Evolutionary conservation across 2,888 invertebrate genomes (phyloP), one percentile per base, ranked within the genome.

Genomic region (Amphiduros pacificus): DNA sequence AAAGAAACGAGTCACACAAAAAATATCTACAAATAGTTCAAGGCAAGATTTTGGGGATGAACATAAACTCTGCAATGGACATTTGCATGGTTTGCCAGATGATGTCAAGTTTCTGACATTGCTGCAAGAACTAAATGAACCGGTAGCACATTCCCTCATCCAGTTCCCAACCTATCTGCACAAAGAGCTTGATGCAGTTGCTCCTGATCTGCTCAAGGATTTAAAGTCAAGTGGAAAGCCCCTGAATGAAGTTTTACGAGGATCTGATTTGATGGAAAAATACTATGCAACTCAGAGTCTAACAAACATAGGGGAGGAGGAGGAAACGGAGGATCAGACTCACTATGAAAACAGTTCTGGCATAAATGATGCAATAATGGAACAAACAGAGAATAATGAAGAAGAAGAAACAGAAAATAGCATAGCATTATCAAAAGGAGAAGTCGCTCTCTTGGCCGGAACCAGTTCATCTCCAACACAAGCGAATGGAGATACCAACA

Each of bases 121-220:
- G 22, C 44, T 44, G 5, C 20, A 44, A 22, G 20, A 44, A 44
- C 26, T 58, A 40, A 50, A 53, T 26, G 49, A 54, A 32, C 67
- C 65, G 24, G 64, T 71, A 27, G 72, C 73, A 54, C 73, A 73
- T 62, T 93, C 93, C n/a, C 85, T 93, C 71, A 90, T 93, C 14
- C 91, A 90, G 75, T 83, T 94, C 62, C 94, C 93, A 0, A 94
- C 93, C 0, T 94, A 88, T 76, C 88, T 93, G 5, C 66, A 70
- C 41, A 55, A 60, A 17, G 53, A 53, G 32, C 24, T 64, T 14
- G 24, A 53, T 24, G 32, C 32, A 14, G 44, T 49, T 14, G 50
- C 54, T 26, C 57, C 57, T 2, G 57, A 55, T 40, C 52, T 56
- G 28, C 44, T 57, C 29, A 50, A 41, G 48, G 55, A 49, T n/a